These are phyloP conservation scores for Brachionus plicatilis DNA, from an alignment of 1,140 invertebrate species.

Conservation along the genomic window DNA sequence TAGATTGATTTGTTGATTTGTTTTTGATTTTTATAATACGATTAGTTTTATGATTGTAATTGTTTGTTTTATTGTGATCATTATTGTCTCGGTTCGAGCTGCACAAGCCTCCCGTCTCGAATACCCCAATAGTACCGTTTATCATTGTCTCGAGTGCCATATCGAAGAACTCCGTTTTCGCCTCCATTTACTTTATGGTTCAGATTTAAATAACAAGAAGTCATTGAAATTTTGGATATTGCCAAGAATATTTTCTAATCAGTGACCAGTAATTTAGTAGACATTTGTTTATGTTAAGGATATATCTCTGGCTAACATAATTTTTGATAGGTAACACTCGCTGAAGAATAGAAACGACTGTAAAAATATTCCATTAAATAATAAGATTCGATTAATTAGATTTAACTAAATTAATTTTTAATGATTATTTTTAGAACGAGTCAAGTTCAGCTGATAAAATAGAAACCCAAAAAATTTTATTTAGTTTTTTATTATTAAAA, in stretches of 20 bases:
- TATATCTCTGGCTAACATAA: neutral
- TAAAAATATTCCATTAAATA: slow-evolving; percentile 3
- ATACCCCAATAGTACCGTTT: no score
- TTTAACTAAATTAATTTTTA: neutral
- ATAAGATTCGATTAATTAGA: neutral
- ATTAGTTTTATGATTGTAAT: no score
- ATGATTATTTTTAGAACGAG: neutral
- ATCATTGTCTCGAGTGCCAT: no score
- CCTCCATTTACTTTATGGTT: no score
- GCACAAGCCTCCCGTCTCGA: no score
- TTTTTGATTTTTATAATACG: no score
- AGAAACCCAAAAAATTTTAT: neutral
- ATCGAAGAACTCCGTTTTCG: no score
- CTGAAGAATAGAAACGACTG: neutral
- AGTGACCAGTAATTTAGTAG: neutral
- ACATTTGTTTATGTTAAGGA: neutral
- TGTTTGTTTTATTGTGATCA: no score
- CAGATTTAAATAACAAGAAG: no score
- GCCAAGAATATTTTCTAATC: neutral
- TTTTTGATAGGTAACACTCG: neutral
- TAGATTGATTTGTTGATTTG: no score
- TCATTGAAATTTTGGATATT: neutral
- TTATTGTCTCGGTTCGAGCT: no score
- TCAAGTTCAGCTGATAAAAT: slow-evolving; percentile 17
- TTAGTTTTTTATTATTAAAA: neutral